Conservation (phyloP, 2,888 invertebrate genomes). For the Spatulosminthurus flaviceps region DNA sequence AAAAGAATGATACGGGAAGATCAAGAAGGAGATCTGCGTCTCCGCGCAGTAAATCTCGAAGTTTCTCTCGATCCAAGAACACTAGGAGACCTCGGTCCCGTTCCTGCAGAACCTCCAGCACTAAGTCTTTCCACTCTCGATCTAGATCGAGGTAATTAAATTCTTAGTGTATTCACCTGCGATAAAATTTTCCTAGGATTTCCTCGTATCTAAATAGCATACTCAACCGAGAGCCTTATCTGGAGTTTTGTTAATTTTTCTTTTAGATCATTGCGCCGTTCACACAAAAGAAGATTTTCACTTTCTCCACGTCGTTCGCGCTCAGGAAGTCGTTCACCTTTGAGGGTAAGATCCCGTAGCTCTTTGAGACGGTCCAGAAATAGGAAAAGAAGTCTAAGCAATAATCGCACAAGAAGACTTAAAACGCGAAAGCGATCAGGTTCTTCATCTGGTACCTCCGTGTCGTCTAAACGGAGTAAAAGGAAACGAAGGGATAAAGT, state of each 20-base stretch:
- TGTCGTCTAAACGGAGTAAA: conserved; percentile 45
- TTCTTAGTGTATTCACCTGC: no score
- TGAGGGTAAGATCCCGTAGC: conserved; percentile 55
- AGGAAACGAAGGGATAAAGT: conserved; percentile 64
- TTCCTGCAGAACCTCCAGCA: conserved; percentile 41
- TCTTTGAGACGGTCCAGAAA: conserved; percentile 66
- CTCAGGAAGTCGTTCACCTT: conserved; percentile 40
- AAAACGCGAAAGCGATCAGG: conserved; percentile 61
- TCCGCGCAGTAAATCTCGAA: conserved; percentile 65
- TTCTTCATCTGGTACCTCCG: conserved; percentile 48
- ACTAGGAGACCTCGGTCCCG: conserved; percentile 33
- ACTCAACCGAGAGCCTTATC: background rate
- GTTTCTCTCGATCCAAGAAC: conserved; percentile 48
- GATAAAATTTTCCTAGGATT: background rate
- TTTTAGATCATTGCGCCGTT: conserved; percentile 39
- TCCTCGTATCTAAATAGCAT: background rate
- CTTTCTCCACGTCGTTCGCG: conserved; percentile 52
- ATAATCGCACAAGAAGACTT: conserved; percentile 64
- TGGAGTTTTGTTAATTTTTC: background rate
- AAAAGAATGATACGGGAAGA: conserved; percentile 42
- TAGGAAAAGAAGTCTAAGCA: conserved; percentile 65
- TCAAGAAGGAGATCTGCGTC: conserved; percentile 64
- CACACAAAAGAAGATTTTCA: conserved; percentile 33
- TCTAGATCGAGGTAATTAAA: conserved; percentile 53
- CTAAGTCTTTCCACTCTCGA: conserved; percentile 47